Base-by-base conservation (phyloP, 2,797 vertebrate genomes). In the Diplodus puntazzo region DNA sequence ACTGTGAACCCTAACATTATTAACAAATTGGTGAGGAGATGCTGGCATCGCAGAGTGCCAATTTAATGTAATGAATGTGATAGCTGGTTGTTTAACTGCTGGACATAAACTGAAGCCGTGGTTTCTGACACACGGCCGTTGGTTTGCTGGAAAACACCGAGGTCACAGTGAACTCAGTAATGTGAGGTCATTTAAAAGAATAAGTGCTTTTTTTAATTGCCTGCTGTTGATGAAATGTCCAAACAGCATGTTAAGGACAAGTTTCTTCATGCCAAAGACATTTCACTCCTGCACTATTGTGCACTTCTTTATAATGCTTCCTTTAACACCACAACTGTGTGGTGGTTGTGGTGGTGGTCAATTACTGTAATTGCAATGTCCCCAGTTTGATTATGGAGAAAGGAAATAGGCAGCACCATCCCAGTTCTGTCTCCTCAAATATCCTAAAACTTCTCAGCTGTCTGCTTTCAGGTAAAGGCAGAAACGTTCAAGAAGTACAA, bases 1-100 rank as follows among this genome's bases (percentile, higher is more conserved):
- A 82, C 77, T 74, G 73, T 75, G 77, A 88, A 87, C 82, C 66
- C 62, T 13, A 53, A 80, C 63, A 84, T 84, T 75, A 87, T 43
- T 10, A 87, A 66, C 65, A 84, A 84, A 85, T 79, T 88, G 70
- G 65, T 30, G 21, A 73, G 57, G 45, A 71, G 59, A 77, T 79
- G 68, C 23, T 52, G 67, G 52, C 66, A 73, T 70, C 63, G 61
- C 60, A 59, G 50, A 66, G 68, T 74, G 70, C 43, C 68, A 89
- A 58, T 91, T 83, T 79, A 39, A 67, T 54, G 55, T 73, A 82
- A 89, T 85, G 57, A 75, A 73, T 71, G 54, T 65, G 65, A 81
- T 58, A 55, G 42, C 17, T 62, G 25, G 58, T 71, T 85, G 58
- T 77, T 64, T 52, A 75, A 61, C 58, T 58, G 60, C 30, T 79